These are phyloP conservation scores for Ascidia mentula DNA, from an alignment of 23 tunicate genomes.

Conservation along the genomic window DNA sequence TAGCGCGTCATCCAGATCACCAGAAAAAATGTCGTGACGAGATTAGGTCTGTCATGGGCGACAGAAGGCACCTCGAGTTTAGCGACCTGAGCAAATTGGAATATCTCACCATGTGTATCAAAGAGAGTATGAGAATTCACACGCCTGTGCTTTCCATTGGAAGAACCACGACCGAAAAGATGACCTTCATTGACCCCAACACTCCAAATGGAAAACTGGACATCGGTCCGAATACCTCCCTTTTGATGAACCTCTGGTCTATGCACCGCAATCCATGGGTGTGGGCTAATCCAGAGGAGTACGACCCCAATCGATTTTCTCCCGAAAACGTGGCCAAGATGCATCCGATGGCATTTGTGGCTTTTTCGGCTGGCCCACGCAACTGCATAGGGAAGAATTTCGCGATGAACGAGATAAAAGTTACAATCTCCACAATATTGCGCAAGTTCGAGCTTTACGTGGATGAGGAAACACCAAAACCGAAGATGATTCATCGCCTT, in stretches of 20 bases:
- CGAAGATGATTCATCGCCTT: background rate
- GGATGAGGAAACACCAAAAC: constrained; percentile 22
- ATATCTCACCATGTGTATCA: constrained; percentile 62
- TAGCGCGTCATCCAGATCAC: constrained; percentile 26
- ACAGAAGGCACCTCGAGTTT: constrained; percentile 13
- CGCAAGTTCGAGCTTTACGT: constrained; percentile 9
- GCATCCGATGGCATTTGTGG: constrained; percentile 27
- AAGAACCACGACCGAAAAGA: constrained; percentile 17
- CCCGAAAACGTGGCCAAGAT: constrained; percentile 31
- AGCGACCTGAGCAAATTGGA: constrained; percentile 37
- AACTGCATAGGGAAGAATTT: constrained; percentile 50
- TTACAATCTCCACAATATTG: background rate
- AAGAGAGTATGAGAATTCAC: constrained; percentile 67
- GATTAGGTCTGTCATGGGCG: constrained; percentile 20
- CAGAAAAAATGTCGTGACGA: constrained; percentile 29
- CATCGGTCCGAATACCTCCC: background rate
- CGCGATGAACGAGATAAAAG: constrained; percentile 48
- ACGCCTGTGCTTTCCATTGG: constrained; percentile 43
- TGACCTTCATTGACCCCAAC: background rate
- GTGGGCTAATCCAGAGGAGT: constrained; percentile 41
- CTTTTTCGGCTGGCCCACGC: constrained; percentile 45
- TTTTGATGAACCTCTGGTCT: background rate
- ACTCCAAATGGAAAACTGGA: background rate
- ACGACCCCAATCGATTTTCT: constrained; percentile 35
- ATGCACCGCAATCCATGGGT: constrained; percentile 28